phyloP scores from a whole-genome alignment of 2,888 invertebrate species.

The Microplitis manilae region DNA sequence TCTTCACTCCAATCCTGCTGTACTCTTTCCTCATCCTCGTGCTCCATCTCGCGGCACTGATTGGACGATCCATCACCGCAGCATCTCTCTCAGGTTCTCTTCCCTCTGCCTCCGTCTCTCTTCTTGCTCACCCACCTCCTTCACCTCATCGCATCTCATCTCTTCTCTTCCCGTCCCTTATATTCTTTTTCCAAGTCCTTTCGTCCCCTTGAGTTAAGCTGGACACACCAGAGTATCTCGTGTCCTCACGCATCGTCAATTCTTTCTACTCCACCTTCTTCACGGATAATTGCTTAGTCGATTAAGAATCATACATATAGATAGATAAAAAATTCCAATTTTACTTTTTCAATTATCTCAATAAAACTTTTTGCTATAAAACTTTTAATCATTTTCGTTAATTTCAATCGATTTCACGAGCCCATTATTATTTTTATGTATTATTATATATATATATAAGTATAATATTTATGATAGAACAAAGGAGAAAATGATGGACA shows the following conservation, averaged over 20 bases:
- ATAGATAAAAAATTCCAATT: background rate
- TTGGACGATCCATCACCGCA: conserved; percentile 76
- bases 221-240: conserved; percentile 5
- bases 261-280: background rate
- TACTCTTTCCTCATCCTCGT: conserved; percentile 55
- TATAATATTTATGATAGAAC: background rate
- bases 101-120: conserved; percentile 34
- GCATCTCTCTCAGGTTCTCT: conserved; percentile 52
- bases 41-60: conserved; percentile 74
- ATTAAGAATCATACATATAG: background rate
- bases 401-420: too few species aligned
- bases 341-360: background rate
- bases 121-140: conserved; percentile 48
- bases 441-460: background rate
- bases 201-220: background rate
- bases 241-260: background rate
- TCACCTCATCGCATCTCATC: conserved; percentile 50
- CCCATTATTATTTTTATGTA: background rate
- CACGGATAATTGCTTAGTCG: background rate
- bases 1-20: conserved; percentile 45
- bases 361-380: background rate
- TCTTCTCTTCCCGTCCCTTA: conserved; percentile 12
- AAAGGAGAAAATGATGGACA: conserved; percentile 1
- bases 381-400: background rate
- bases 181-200: background rate